Percentiles rank a stretch among this genome's conserved stretches.
Conservation (phyloP, 2,113 vertebrate genomes). For the Poeciliopsis occidentalis region DNA sequence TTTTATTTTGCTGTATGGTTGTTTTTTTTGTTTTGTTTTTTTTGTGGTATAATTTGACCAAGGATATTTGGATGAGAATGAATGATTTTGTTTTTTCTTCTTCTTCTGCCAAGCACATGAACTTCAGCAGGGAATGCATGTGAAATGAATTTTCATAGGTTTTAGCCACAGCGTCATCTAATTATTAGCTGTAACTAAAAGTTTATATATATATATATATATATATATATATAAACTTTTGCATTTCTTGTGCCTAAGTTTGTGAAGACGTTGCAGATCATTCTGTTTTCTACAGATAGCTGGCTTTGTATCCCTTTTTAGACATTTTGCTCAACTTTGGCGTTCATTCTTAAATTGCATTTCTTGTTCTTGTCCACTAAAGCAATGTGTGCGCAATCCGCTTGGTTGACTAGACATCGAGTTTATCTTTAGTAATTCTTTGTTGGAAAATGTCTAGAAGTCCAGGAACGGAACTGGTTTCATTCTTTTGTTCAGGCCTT, state of each 20-base stretch:
- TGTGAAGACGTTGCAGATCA: slow-evolving; percentile 30
- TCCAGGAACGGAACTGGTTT: background rate
- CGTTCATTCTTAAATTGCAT: background rate
- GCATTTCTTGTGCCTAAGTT: slow-evolving; percentile 64
- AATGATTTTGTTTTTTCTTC: background rate
- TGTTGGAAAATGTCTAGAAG: too few species aligned
- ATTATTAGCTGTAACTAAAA: background rate
- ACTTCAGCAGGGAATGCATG: background rate
- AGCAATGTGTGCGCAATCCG: too few species aligned
- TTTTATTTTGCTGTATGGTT: background rate
- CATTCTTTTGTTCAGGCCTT: background rate
- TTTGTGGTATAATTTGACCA: background rate
- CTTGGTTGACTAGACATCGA: too few species aligned
- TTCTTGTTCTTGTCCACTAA: too few species aligned
- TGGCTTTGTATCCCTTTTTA: slow-evolving; percentile 3
- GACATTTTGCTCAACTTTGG: slow-evolving; percentile 9
- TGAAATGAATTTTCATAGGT: background rate
- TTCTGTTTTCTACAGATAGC: slow-evolving; percentile 32
- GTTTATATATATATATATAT: too few species aligned
- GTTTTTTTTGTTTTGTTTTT: too few species aligned
- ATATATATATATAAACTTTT: background rate
- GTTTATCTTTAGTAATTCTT: too few species aligned
- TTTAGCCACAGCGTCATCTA: background rate
- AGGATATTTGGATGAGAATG: background rate
- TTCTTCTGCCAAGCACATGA: background rate